These are phyloP conservation scores for Halichoerus grypus DNA, from an alignment of 2,113 vertebrate genomes.

Conservation along the genomic window DNA sequence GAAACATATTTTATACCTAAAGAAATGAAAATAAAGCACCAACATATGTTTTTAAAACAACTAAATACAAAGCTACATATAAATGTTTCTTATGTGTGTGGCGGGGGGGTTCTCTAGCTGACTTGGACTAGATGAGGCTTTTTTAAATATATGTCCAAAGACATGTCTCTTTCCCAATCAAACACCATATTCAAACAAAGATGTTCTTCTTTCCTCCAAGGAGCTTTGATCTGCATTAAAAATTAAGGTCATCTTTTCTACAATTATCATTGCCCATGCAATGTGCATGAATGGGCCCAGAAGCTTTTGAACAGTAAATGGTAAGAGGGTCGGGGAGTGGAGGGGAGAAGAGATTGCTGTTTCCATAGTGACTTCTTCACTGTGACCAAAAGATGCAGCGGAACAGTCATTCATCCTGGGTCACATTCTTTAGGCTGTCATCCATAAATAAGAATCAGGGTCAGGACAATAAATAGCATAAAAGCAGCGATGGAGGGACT, in stretches of 20 bases:
- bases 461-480: not conserved
- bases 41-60: not conserved
- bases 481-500: not conserved
- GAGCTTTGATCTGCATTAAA: not conserved
- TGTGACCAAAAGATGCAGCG: not conserved
- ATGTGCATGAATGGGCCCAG: not conserved
- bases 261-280: not conserved
- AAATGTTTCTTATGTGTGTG: not conserved
- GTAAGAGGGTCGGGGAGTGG: not conserved
- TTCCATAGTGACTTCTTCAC: conserved; percentile 27
- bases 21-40: not conserved
- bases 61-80: not conserved
- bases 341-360: not conserved
- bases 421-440: not conserved
- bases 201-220: not conserved
- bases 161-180: not conserved
- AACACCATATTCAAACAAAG: not conserved
- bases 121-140: not conserved
- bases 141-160: not conserved
- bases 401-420: not conserved
- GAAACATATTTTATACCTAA: not conserved
- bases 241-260: not conserved
- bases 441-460: not conserved
- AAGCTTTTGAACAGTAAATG: not conserved
- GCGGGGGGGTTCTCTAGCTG: not conserved